phyloP scores from a whole-genome alignment of 2,797 vertebrate species.

The Epinephelus malabaricus region DNA sequence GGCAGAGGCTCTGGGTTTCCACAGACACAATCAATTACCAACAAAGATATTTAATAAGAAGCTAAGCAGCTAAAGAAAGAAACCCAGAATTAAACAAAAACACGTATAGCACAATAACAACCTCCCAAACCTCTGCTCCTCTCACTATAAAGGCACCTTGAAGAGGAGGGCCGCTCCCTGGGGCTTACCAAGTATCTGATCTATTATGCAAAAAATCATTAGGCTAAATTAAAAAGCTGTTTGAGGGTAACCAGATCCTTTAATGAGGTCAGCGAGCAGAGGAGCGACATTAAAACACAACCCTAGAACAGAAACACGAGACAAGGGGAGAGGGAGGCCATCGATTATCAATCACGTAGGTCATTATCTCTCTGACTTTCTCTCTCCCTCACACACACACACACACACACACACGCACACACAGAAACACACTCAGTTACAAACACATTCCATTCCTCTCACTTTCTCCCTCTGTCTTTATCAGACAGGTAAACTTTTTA shows the following conservation, averaged over 20 bases:
- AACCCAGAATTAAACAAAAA: constrained; percentile 61
- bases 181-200: constrained; percentile 88
- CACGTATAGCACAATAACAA: constrained; percentile 74
- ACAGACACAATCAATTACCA: constrained; percentile 41
- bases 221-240: constrained; percentile 92
- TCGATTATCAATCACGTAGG: constrained; percentile 90
- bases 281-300: constrained; percentile 88
- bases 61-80: constrained; percentile 39
- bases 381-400: constrained; percentile 20
- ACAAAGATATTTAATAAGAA: constrained; percentile 54
- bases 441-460: constrained; percentile 61
- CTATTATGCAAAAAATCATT: constrained; percentile 91
- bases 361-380: constrained; percentile 82
- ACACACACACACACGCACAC: constrained; percentile 10
- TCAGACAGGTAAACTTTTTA: constrained; percentile 70
- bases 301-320: constrained; percentile 86
- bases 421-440: constrained; percentile 55
- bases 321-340: constrained; percentile 81
- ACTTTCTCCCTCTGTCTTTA: constrained; percentile 56
- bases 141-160: constrained; percentile 90
- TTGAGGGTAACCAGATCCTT: constrained; percentile 90
- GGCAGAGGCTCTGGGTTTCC: constrained; percentile 14
- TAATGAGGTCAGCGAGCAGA: constrained; percentile 89
- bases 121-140: constrained; percentile 65
- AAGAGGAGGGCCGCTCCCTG: constrained; percentile 82